Conservation (phyloP, 2,113 vertebrate species). For the Prunella fulvescens region DNA sequence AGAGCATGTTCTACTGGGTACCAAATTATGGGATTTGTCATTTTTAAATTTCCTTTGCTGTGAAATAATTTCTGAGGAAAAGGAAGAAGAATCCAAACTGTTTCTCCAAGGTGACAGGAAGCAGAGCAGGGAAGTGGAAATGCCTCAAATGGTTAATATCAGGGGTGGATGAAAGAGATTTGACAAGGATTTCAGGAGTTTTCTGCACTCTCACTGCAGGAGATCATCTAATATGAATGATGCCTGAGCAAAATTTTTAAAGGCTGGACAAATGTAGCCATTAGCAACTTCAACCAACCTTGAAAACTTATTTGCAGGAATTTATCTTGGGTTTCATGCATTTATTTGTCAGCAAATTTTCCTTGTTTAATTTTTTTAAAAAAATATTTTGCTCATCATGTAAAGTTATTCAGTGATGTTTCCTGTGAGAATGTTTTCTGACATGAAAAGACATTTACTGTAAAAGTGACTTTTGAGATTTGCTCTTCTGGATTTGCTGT, state of each 20-base stretch:
- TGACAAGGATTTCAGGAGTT: background rate
- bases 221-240: background rate
- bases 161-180: background rate
- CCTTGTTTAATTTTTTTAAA: background rate
- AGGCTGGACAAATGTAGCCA: background rate
- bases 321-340: background rate
- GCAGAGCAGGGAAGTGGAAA: background rate
- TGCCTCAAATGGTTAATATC: background rate
- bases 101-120: background rate
- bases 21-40: background rate
- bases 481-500: background rate
- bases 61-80: background rate
- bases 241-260: background rate
- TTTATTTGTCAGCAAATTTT: background rate
- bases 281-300: background rate
- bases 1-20: background rate
- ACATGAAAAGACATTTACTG: background rate
- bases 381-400: background rate
- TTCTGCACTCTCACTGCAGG: background rate
- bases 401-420: background rate
- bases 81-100: background rate
- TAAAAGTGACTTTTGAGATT: background rate
- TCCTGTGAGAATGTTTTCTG: background rate
- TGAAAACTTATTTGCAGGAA: background rate
- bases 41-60: background rate